Evolutionary conservation across 2,888 invertebrate species (phyloP).

Genomic region (Malthinus flaveolus): DNA sequence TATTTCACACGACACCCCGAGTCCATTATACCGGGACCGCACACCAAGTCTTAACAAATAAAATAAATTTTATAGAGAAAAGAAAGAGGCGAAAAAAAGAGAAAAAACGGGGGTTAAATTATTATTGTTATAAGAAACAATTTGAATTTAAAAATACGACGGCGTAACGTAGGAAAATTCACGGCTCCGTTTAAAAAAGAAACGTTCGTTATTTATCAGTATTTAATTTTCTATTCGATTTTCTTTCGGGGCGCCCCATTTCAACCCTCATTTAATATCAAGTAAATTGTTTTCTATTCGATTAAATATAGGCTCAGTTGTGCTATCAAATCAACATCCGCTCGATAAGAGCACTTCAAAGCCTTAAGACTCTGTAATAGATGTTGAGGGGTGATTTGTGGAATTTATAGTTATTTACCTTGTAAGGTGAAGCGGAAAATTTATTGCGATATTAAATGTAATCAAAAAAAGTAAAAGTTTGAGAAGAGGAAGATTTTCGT

Average conservation of each 20-base stretch:
- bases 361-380: slow-evolving; percentile 36
- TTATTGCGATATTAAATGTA: slow-evolving; percentile 27
- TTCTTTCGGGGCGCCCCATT: slow-evolving; percentile 35
- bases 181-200: slow-evolving; percentile 1
- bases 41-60: slow-evolving; percentile 30
- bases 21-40: slow-evolving; percentile 37
- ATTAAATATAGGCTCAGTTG: slow-evolving; percentile 42
- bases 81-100: slow-evolving; percentile 11
- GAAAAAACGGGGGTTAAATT: slow-evolving; percentile 8
- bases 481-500: not conserved
- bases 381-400: slow-evolving; percentile 38
- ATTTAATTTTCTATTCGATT: slow-evolving; percentile 29
- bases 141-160: not conserved
- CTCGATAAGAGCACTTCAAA: slow-evolving; percentile 43
- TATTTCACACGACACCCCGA: slow-evolving; percentile 42
- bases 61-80: slow-evolving; percentile 26
- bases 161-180: not conserved
- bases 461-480: slow-evolving; percentile 16
- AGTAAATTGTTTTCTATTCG: slow-evolving; percentile 46
- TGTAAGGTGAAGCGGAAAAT: slow-evolving; percentile 36
- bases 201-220: slow-evolving; percentile 3
- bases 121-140: slow-evolving; percentile 1
- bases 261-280: slow-evolving; percentile 45
- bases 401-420: slow-evolving; percentile 45
- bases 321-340: slow-evolving; percentile 43